Base-by-base conservation (phyloP, 2,113 vertebrate genomes). In the Halcyon malimbica region DNA sequence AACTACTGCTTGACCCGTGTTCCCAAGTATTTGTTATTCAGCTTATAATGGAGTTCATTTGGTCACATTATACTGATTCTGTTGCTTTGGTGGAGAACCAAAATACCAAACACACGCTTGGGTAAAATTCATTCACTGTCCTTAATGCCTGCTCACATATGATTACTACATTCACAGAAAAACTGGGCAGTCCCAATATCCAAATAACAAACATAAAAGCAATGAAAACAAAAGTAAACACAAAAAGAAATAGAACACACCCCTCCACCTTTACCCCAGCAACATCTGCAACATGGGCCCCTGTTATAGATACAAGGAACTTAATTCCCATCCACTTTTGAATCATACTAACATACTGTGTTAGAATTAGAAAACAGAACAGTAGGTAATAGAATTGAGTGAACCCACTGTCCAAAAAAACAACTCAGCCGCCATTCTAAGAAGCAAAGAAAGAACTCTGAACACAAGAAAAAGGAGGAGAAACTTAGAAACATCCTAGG, bases 241-340 rank as follows among this genome's bases (percentile, higher is more conserved):
- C 19, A 64, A 4, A 24, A 21, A 73, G 16, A 41, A 70, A 76
- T 29, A 5, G 41, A 35, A 51, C 9, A 46, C 9, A 53, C 5
- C 5, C 5, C 7, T 4, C 6, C 3, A 2, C 29, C 3, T 42
- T 65, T 50, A 39, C 5, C 4, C 8, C 31, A 68, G 19, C 13
- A 65, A 67, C 25, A 82, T 60, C 3, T 25, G 33, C 29, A 62
- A 53, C 26, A 93, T 23, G 35, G 11, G 26, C 13, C 19, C 13
- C 16, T 59, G 19, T 8, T 64, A 31, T 13, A 63, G 46, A 56
- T 4, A 31, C 5, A 54, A 13, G 14, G 37, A 86, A 48, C 7
- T 1, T 17, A 12, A 29, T 29, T 37, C 33, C 59, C 18, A 28
- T 14, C 5, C 65, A 23, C 17, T 86, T 60, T 11, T 35, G 13